Conservation (phyloP, 2,113 vertebrate species). For the Ceyx cyanopectus region DNA sequence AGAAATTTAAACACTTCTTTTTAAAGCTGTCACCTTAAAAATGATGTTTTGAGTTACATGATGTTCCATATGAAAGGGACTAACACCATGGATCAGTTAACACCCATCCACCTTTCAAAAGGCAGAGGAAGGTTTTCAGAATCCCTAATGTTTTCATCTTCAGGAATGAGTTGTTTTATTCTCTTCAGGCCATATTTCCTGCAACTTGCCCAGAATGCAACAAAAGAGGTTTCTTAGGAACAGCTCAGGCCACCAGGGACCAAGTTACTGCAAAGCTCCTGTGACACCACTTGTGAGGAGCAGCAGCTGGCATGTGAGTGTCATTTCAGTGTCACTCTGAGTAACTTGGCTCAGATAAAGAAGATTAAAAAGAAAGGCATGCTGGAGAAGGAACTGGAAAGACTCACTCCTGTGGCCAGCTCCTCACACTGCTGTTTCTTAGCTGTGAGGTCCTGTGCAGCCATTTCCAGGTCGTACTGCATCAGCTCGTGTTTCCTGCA, state of each 20-base stretch:
- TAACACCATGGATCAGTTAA: neutral
- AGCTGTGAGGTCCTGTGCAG: constrained; percentile 86
- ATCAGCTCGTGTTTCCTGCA: constrained; percentile 94
- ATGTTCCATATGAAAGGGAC: neutral
- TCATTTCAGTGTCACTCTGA: constrained; percentile 48
- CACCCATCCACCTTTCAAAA: neutral
- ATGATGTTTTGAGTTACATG: neutral
- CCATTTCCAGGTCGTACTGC: constrained; percentile 92
- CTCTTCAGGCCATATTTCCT: neutral
- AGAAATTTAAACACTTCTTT: neutral
- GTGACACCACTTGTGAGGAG: neutral
- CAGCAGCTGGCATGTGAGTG: neutral
- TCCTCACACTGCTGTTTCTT: constrained; percentile 96
- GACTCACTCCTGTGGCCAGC: constrained; percentile 89
- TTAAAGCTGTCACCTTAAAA: neutral
- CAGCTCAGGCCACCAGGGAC: constrained; percentile 8
- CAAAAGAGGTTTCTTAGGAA: neutral
- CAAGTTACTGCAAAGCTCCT: constrained; percentile 21
- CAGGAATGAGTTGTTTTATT: neutral
- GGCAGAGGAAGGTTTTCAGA: neutral
- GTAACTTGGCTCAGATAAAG: constrained; percentile 22
- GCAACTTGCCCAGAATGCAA: neutral
- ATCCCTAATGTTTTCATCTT: neutral
- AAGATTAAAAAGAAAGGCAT: neutral
- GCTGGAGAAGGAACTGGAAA: constrained; percentile 48